Percentiles rank a stretch among this genome's conserved stretches.
Conservation (phyloP, 2,888 invertebrate genomes). For the Chloromyia formosa region DNA sequence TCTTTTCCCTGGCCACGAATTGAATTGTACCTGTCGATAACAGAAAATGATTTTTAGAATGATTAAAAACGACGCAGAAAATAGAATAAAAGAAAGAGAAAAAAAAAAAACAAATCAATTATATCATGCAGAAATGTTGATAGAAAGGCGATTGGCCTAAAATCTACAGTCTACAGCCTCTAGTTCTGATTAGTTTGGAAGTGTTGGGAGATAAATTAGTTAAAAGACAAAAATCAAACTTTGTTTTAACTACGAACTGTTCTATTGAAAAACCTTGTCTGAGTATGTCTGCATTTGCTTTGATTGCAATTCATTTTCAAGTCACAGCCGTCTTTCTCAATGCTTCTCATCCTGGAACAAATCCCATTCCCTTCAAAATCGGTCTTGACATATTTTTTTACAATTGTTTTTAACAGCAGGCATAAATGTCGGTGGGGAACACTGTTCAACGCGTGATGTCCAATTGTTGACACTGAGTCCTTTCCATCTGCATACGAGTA, state of each 20-base stretch:
- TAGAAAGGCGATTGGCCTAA: background rate
- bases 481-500: constrained; percentile 18
- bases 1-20: constrained; percentile 58
- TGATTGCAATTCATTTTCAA: background rate
- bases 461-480: constrained; percentile 9
- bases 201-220: background rate
- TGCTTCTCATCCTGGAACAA: background rate
- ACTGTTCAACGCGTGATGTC: constrained; percentile 31
- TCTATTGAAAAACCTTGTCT: constrained; percentile 26
- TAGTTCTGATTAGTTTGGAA: too few relatives aligned
- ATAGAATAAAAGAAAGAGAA: background rate
- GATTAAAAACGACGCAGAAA: background rate
- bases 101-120: too few relatives aligned
- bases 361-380: constrained; percentile 12
- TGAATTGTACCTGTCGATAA: constrained; percentile 56
- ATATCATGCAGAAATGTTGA: background rate
- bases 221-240: background rate
- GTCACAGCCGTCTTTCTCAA: constrained; percentile 24
- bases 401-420: constrained; percentile 30
- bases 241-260: background rate
- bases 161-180: background rate
- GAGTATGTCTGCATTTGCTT: background rate
- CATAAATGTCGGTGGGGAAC: constrained; percentile 23
- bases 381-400: constrained; percentile 22
- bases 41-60: background rate